A percentile compares a stretch with the other conserved stretches of the same genome.
Evolutionary conservation across 2,888 invertebrate species (phyloP).

Genomic region (Mechanitis mazaeus): DNA sequence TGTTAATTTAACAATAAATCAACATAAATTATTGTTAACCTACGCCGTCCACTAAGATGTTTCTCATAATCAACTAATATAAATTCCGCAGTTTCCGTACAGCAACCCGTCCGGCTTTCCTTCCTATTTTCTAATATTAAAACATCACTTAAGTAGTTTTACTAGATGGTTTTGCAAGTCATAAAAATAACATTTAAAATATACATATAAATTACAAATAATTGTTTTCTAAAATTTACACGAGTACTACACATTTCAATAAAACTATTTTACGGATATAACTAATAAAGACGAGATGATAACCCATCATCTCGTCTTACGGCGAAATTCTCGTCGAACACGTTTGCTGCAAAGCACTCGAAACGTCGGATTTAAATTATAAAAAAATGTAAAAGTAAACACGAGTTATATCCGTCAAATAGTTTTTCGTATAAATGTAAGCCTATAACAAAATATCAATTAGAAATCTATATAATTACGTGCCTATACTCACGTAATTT

Average conservation of each 20-base stretch:
- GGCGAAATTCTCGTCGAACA: no score
- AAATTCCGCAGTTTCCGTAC: slow-evolving; percentile 39
- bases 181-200: slow-evolving; percentile 19
- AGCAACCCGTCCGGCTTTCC: slow-evolving; percentile 38
- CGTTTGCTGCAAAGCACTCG: no score
- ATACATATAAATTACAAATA: background rate
- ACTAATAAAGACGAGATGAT: no score
- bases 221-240: no score
- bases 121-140: slow-evolving; percentile 56
- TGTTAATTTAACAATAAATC: background rate
- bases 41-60: slow-evolving; percentile 20
- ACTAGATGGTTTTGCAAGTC: slow-evolving; percentile 28
- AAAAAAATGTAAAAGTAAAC: no score
- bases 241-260: no score
- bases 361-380: no score
- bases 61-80: slow-evolving; percentile 35
- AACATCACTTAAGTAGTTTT: slow-evolving; percentile 35
- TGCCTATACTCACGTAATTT: no score
- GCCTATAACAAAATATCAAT: background rate
- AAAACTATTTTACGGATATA: no score
- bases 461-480: no score
- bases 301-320: no score
- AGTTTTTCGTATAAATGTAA: background rate
- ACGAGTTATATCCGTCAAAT: no score
- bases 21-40: background rate